Conservation (phyloP, 2,888 invertebrate genomes). For the Zygogramma bicolorata region DNA sequence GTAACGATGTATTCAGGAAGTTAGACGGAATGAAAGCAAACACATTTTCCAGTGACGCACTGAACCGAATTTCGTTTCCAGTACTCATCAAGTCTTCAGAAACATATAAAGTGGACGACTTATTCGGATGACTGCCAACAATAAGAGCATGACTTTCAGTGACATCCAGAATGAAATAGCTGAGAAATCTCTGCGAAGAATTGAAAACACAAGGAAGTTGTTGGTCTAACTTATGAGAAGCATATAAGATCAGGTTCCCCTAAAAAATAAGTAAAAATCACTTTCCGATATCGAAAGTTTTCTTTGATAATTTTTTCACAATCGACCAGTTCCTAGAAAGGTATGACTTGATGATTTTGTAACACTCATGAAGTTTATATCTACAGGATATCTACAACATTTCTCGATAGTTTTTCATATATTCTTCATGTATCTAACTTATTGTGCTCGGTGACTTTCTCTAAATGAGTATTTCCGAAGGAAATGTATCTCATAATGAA, state of each 20-base stretch:
- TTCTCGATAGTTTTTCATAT: too few species aligned
- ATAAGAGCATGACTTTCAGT: conserved; percentile 84
- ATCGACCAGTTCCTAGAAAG: too few species aligned
- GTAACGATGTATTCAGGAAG: conserved; percentile 85
- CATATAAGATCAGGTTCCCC: conserved; percentile 72
- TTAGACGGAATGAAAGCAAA: conserved; percentile 88
- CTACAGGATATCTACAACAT: too few species aligned
- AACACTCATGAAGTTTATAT: too few species aligned
- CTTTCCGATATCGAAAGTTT: too few species aligned
- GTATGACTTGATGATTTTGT: too few species aligned
- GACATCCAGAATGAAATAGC: conserved; percentile 88
- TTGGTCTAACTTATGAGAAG: conserved; percentile 80
- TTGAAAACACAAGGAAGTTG: conserved; percentile 84
- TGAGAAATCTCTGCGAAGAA: conserved; percentile 73
- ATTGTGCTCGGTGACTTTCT: too few species aligned
- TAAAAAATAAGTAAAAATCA: conserved; percentile 25
- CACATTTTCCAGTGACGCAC: conserved; percentile 82
- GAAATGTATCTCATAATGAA: too few species aligned
- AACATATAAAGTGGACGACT: conserved; percentile 82
- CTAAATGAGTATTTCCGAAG: too few species aligned
- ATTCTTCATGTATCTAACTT: too few species aligned
- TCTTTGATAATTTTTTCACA: too few species aligned
- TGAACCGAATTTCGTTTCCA: conserved; percentile 74
- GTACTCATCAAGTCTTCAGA: conserved; percentile 75
- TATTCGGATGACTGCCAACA: conserved; percentile 83